Percentiles rank a stretch among this genome's conserved stretches.
Evolutionary conservation across 92 coral and sea anemone species (phyloP).

Genomic region (Plumapathes pennacea): DNA sequence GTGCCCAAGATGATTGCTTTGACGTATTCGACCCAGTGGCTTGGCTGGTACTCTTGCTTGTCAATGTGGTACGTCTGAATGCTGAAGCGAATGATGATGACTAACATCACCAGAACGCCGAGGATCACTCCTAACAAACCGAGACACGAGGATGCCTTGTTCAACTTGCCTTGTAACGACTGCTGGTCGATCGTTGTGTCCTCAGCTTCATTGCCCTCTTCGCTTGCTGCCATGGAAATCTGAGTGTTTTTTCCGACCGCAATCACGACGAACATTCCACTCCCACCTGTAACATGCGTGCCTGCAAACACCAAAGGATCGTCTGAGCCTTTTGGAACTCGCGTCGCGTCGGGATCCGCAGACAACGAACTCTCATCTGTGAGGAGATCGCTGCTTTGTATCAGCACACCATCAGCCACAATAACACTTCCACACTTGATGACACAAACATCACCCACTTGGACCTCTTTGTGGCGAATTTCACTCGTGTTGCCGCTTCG

Average conservation of each 20-base stretch:
- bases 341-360: not conserved
- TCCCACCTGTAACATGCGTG: conserved; percentile 66
- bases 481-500: conserved; percentile 54
- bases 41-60: conserved; percentile 38
- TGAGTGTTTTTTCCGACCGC: conserved; percentile 71
- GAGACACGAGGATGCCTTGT: conserved; percentile 67
- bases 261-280: conserved; percentile 58
- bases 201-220: conserved; percentile 6
- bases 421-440: conserved; percentile 63
- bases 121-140: conserved; percentile 65
- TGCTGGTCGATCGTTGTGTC: conserved; percentile 44
- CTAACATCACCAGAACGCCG: conserved; percentile 58
- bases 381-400: conserved; percentile 59
- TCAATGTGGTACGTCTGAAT: conserved; percentile 76
- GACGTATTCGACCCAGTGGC: conserved; percentile 77
- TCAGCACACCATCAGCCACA: conserved; percentile 80
- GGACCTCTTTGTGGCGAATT: conserved; percentile 51
- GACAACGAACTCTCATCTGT: conserved; percentile 56
- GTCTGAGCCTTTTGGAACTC: conserved; percentile 41
- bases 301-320: conserved; percentile 82
- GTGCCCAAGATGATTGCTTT: conserved; percentile 76
- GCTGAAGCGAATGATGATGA: conserved; percentile 62
- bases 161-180: conserved; percentile 78
- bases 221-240: conserved; percentile 2
- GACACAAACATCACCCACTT: conserved; percentile 76